Base-by-base conservation (phyloP, 1,140 invertebrate genomes). In the Drosophila kikkawai region DNA sequence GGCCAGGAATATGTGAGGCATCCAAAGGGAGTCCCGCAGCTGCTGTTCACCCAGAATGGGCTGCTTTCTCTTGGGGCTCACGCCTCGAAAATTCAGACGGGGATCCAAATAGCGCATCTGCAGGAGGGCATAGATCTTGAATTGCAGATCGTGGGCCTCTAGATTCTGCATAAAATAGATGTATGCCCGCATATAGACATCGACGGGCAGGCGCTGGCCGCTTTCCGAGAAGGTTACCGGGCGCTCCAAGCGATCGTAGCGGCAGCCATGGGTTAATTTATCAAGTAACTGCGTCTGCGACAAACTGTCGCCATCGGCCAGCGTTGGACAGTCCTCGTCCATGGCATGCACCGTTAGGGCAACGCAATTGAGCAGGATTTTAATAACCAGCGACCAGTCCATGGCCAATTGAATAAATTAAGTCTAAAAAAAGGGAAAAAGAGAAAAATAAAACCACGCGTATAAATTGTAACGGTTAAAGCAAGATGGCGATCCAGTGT, bases 61-160 rank as follows among this genome's bases (percentile, higher is more conserved):
- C 9, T 94, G 94, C 29, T 73, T 71, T 2, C 95, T 93, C 61
- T 95, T 93, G 0, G 96, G 96, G 0, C 96, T 95, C 45, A 95
- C 94, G 6, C 94, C 93, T 1, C 94, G 91, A 74, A 96, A 97
- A 8, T 94, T 94, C 0, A 97, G 91, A 7, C 97, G 93, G 0
- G 93, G 93, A 88, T 97, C 97, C 15, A 94, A 93, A 93, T 96
- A 97, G 29, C 96, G 94, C 64, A 97, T 95, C 93, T 96, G 96
- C 1, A 97, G 93, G 70, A 97, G 94, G 76, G 97, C 95, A 78
- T 97, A 96, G 1, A 97, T 94, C 91, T 97, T 96, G 82, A 97
- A 97, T 93, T 97, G 96, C 95, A 97, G 92, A 92, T 95, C 96
- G 90, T 96, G 96, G 0, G 95, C 96, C 92, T 96, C 96, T 37